A percentile compares a stretch with the other conserved stretches of the same genome.
These are phyloP conservation scores for Rhizomys pruinosus DNA, from an alignment of 2,113 vertebrate species.

Conservation along the genomic window DNA sequence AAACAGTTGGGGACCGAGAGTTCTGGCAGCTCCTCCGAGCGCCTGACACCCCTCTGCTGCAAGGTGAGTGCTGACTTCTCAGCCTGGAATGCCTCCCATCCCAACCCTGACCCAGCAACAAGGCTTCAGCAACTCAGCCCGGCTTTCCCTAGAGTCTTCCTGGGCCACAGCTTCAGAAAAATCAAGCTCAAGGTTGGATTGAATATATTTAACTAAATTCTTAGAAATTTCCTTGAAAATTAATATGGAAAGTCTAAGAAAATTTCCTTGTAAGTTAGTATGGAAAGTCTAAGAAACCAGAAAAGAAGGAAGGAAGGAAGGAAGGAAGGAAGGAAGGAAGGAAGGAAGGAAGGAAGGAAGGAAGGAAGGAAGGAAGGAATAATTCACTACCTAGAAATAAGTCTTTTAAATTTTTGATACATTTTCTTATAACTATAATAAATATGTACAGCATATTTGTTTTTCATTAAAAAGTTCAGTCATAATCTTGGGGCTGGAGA, in stretches of 20 bases:
- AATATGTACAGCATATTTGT: not conserved
- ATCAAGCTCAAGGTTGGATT: not conserved
- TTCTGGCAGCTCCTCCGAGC: constrained; percentile 91
- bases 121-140: not conserved
- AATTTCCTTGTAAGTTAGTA: not conserved
- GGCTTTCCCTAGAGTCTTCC: not conserved
- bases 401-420: not conserved
- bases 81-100: not conserved
- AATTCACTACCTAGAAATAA: not conserved
- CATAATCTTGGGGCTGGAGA: too few relatives aligned
- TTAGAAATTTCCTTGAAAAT: not conserved
- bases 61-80: constrained; percentile 86
- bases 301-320: not conserved
- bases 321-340: not conserved
- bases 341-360: too few relatives aligned
- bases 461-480: not conserved
- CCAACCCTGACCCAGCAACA: not conserved
- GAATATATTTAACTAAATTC: not conserved
- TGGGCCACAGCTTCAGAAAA: not conserved
- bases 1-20: constrained; percentile 84
- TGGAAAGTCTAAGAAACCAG: not conserved
- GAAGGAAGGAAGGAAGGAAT: too few relatives aligned
- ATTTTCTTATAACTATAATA: not conserved
- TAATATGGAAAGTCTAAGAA: not conserved
- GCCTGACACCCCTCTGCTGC: constrained; percentile 82